Base-by-base conservation (phyloP, 1,140 invertebrate species). In the Stegodyphus dumicola region DNA sequence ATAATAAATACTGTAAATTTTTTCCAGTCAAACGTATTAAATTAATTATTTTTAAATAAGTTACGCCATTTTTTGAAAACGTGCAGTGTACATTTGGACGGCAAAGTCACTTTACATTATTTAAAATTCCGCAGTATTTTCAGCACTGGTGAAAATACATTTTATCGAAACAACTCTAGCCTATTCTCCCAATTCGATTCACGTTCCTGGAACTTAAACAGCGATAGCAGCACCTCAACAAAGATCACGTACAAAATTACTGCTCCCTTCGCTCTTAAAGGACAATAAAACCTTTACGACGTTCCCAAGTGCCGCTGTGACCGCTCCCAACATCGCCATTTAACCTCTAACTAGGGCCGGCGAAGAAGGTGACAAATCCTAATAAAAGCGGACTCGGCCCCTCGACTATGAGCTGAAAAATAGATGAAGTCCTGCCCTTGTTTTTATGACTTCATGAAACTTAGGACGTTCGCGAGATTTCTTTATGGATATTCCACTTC, bases 301-400 rank as follows among this genome's bases (percentile, higher is more conserved):
- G 13, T 17, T 53, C 48, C 49, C 17, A 66, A 78, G n/a, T 17
- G 64, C 53, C 10, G 7, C 49, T 67, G 33, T n/a, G 10, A n/a
- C 77, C 13, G 33, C 49, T 65, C 11, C 60, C 48, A 48, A 65
- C 75, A 77, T 54, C 49, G 53, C 7, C n/a, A 18, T 54, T 33
- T 56, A 15, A 70, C 66, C 77, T 70, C 56, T 48, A 51, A 49
- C 48, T 13, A 18, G 65, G 15, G 15, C 56, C 33, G 65, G 11
- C n/a, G 17, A 49, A 53, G 66, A 54, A 79, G 77, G 77, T 70
- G 77, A 79, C 77, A 79, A 79, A 79, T 79, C 66, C 77, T 79
- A 69, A 69, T 79, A 70, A 79, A 79, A 79, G 77, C 51, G 48
- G 65, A 54, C 17, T 7, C 65, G 33, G 33, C 75, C 75, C 49